These are phyloP conservation scores for Antheraea assamensis DNA, from an alignment of 2,888 invertebrate species.

Conservation along the genomic window DNA sequence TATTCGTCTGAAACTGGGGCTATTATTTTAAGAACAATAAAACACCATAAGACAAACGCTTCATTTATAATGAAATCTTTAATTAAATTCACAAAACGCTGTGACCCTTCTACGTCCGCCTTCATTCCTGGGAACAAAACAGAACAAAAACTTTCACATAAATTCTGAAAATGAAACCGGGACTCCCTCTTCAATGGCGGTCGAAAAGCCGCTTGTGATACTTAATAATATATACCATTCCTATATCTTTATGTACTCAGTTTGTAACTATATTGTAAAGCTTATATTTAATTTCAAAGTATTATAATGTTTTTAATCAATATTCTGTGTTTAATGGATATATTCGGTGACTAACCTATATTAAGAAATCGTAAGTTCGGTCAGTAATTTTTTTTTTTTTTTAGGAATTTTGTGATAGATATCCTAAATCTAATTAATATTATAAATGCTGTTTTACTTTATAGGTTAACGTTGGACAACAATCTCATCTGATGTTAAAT, in stretches of 20 bases:
- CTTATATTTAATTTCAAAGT: neutral
- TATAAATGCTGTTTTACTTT: too few relatives aligned
- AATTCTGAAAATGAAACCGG: conserved; percentile 45
- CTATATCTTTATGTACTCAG: neutral
- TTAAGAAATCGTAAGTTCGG: too few relatives aligned
- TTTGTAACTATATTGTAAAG: neutral
- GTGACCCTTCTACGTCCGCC: conserved; percentile 27
- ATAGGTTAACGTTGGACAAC: too few relatives aligned
- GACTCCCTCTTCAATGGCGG: conserved; percentile 43
- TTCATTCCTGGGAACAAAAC: conserved; percentile 43
- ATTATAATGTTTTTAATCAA: neutral
- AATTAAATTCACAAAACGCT: conserved; percentile 30
- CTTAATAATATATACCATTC: neutral
- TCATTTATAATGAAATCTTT: conserved; percentile 33
- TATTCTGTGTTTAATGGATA: neutral
- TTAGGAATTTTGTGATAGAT: too few relatives aligned
- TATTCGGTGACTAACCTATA: neutral
- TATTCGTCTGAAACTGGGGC: conserved; percentile 15
- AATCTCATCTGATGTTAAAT: too few relatives aligned
- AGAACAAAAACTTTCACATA: conserved; percentile 46
- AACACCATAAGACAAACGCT: conserved; percentile 28
- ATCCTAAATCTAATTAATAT: too few relatives aligned
- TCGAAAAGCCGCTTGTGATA: conserved; percentile 49
- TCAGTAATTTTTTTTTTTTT: too few relatives aligned
- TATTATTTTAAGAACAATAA: conserved; percentile 23